These are phyloP conservation scores for Ctenosaura bakeri DNA, from an alignment of 2,797 vertebrate species.

Conservation along the genomic window DNA sequence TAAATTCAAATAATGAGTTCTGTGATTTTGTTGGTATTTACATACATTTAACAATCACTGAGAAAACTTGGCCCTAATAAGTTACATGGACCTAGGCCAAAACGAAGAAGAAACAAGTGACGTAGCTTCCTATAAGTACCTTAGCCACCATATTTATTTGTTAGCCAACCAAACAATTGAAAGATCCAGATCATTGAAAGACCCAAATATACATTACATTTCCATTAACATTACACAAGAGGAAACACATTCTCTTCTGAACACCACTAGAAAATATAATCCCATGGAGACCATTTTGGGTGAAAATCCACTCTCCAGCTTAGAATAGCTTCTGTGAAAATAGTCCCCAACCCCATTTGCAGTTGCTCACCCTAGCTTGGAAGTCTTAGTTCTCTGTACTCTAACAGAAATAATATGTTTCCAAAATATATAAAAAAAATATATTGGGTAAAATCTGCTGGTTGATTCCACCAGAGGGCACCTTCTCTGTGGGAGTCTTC, in stretches of 20 bases:
- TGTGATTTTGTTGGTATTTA: not conserved
- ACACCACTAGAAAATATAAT: too few relatives aligned
- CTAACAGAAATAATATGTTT: not conserved
- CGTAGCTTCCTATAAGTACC: not conserved
- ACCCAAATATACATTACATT: not conserved
- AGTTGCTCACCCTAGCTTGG: not conserved
- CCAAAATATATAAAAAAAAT: slow-evolving; percentile 3
- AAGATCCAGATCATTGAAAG: not conserved
- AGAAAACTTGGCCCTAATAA: not conserved
- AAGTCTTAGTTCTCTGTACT: slow-evolving; percentile 36
- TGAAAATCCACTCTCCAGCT: not conserved
- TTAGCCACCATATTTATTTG: not conserved
- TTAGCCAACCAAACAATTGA: not conserved
- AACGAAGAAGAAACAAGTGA: not conserved
- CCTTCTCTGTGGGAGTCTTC: slow-evolving; percentile 23
- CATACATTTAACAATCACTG: not conserved
- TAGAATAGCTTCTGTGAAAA: too few relatives aligned
- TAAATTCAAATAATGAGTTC: not conserved
- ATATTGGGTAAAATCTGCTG: slow-evolving; percentile 22
- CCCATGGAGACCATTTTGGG: not conserved
- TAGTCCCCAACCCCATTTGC: too few relatives aligned
- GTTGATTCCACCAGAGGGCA: slow-evolving; percentile 47
- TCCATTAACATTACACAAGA: too few relatives aligned
- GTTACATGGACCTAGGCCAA: not conserved
- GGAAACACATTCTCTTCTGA: not conserved